A percentile compares a stretch with the other conserved stretches of the same genome.
Evolutionary conservation across 2,888 invertebrate species (phyloP).

Genomic region (Alentia gelatinosa): DNA sequence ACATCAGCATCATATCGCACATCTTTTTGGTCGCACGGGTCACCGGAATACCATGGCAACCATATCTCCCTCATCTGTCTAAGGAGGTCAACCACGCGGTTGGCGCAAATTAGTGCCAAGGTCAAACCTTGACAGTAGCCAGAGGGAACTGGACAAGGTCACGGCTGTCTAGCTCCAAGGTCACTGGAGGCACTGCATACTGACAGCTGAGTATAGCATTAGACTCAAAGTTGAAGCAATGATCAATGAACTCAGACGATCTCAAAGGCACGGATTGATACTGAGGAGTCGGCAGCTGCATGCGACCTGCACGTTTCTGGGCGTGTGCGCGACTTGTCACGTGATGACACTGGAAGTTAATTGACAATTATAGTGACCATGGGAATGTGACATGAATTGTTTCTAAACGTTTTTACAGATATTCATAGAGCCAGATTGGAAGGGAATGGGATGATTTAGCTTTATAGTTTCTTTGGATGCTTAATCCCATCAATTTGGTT

Average conservation of each 20-base stretch:
- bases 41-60: neutral
- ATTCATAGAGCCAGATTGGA: too few relatives aligned
- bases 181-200: neutral
- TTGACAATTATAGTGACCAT: too few relatives aligned
- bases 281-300: neutral
- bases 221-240: neutral
- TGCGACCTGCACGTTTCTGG: neutral
- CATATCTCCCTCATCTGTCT: neutral
- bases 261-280: too few relatives aligned
- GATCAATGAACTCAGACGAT: too few relatives aligned
- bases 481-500: neutral
- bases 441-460: too few relatives aligned
- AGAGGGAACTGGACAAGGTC: neutral
- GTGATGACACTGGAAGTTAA: too few relatives aligned
- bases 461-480: neutral
- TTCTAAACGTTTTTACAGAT: too few relatives aligned
- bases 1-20: neutral
- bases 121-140: neutral
- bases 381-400: too few relatives aligned
- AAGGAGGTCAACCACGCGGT: neutral
- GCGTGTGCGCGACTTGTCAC: too few relatives aligned
- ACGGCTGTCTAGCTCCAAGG: neutral
- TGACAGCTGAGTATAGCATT: neutral
- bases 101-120: neutral
- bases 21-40: neutral